phyloP scores from a whole-genome alignment of 2,113 vertebrate genomes.

The cattle (Bos taurus) region DNA sequence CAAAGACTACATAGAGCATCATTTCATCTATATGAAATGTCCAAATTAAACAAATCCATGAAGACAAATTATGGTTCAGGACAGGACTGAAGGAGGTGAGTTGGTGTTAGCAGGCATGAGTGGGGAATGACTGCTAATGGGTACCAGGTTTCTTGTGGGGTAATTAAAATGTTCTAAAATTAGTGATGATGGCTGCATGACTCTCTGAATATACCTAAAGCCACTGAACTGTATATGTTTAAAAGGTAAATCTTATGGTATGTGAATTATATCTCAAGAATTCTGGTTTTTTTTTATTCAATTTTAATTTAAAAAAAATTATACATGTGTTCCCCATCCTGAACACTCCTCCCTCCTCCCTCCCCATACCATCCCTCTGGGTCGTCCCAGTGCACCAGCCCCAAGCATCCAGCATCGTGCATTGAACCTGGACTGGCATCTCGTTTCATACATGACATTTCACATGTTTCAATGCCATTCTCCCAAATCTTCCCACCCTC shows the following conservation, averaged over 20 bases:
- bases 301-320: no score
- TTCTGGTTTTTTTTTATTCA: no score
- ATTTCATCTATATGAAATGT: neutral
- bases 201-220: neutral
- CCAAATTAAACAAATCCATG: neutral
- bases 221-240: neutral
- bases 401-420: no score
- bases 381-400: no score
- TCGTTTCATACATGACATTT: no score
- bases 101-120: neutral
- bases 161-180: neutral
- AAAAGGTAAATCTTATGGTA: neutral
- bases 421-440: no score
- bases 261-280: neutral
- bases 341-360: no score
- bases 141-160: neutral
- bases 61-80: neutral
- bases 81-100: neutral
- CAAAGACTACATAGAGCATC: neutral
- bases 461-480: no score
- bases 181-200: neutral
- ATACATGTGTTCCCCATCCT: no score
- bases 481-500: no score
- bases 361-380: no score
- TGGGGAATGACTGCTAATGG: neutral